Percentiles rank a stretch among this genome's conserved stretches.
Evolutionary conservation across 2,113 vertebrate genomes (phyloP).

Genomic region (Campylomormyrus tamandua): DNA sequence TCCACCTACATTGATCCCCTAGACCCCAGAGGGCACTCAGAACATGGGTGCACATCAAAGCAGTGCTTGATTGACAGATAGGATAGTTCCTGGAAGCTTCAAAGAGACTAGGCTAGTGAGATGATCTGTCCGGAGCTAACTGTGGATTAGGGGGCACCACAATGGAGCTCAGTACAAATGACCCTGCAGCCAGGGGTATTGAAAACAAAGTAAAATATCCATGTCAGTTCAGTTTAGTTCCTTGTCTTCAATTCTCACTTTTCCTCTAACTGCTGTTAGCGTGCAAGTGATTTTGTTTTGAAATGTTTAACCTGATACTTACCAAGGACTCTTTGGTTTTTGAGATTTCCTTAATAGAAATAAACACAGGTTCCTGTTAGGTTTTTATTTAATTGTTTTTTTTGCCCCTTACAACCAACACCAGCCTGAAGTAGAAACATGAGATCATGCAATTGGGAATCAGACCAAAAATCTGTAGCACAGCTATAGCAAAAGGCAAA

Average conservation of each 20-base stretch:
- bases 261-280: constrained; percentile 15
- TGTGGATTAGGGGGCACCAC: constrained; percentile 10
- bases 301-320: constrained; percentile 16
- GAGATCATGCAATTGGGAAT: background rate
- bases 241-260: constrained; percentile 2
- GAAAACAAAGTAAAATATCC: constrained; percentile 10
- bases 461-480: background rate
- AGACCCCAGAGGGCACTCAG: constrained; percentile 27
- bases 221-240: constrained; percentile 27
- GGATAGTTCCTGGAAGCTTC: constrained; percentile 35
- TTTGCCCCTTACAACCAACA: background rate
- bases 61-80: constrained; percentile 36
- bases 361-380: constrained; percentile 17
- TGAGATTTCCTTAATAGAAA: background rate
- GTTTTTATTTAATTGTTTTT: background rate
- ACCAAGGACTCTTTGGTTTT: constrained; percentile 6
- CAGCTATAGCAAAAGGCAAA: background rate
- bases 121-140: background rate
- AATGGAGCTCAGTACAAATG: constrained; percentile 17
- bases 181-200: background rate
- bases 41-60: constrained; percentile 28
- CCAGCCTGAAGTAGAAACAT: constrained; percentile 1
- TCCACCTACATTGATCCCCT: background rate
- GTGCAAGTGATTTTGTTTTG: constrained; percentile 22
- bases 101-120: constrained; percentile 20